Evolutionary conservation across 2,888 invertebrate genomes (phyloP).

Genomic region (Pollenia labialis): DNA sequence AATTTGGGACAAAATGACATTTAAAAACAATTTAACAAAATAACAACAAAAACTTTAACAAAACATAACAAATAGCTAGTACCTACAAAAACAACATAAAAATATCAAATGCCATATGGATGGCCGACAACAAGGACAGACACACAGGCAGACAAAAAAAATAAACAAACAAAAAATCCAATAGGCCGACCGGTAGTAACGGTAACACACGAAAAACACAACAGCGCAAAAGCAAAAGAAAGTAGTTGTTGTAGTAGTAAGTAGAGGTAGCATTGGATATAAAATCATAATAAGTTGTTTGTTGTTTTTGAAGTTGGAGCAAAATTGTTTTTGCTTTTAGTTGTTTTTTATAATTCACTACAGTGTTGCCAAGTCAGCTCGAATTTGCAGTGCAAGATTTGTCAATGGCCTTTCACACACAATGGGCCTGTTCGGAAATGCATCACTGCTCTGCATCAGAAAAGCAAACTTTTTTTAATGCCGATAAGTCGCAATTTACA

Average conservation of each 20-base stretch:
- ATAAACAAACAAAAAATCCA: constrained; percentile 36
- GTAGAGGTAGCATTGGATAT: constrained; percentile 20
- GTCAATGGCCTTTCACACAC: too few species aligned
- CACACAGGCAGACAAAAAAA: constrained; percentile 40
- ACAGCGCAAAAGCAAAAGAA: constrained; percentile 69
- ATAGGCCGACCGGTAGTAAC: constrained; percentile 70
- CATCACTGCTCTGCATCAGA: too few species aligned
- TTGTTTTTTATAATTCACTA: constrained; percentile 23
- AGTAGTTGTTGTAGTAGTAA: constrained; percentile 57
- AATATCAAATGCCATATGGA: constrained; percentile 43
- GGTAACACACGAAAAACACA: constrained; percentile 55
- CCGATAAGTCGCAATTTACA: too few species aligned
- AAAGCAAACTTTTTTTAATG: too few species aligned
- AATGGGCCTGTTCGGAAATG: too few species aligned
- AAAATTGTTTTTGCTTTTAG: constrained; percentile 39
- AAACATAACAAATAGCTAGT: too few species aligned
- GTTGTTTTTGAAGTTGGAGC: constrained; percentile 31
- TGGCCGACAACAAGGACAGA: constrained; percentile 48
- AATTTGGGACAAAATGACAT: constrained; percentile 60
- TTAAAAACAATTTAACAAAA: constrained; percentile 44
- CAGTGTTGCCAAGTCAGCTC: background rate
- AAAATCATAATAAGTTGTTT: constrained; percentile 18
- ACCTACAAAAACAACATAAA: too few species aligned
- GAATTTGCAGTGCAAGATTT: too few species aligned
- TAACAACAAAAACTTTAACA: background rate